Evolutionary conservation across 2,797 vertebrate genomes (phyloP), one percentile per base, ranked within the genome.

Genomic region (Falco peregrinus): DNA sequence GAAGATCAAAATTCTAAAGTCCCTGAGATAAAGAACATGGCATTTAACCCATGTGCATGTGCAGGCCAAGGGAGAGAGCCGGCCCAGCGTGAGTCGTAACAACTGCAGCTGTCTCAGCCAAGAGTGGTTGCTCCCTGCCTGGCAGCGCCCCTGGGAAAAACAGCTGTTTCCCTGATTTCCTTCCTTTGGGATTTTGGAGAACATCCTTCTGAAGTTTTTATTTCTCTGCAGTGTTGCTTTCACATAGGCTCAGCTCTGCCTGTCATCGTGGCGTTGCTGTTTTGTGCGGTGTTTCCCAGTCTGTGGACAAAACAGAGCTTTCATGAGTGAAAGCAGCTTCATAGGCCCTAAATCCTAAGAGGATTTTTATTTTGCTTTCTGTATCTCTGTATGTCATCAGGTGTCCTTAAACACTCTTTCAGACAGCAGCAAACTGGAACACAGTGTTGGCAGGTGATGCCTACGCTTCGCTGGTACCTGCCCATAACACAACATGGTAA

Each of bases 401-500:
- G 17, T 47, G 1, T 73, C 25, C 56, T 75, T 50, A 67, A 74
- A 47, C 18, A 7, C 59, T 33, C 10, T 67, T 75, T 68, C 59
- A 51, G 37, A 24, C 28, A 31, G 69, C 65, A 61, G 41, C 48
- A 45, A 78, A 18, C 16, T 65, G 61, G 74, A 56, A 13, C 6
- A 4, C 41, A 39, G 59, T 31, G 47, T 31, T 76, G 88, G 73
- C 88, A 90, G 71, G 83, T 57, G 18, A 21, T 26, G 33, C 29
- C 61, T 45, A 17, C 1, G 1, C 41, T 63, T 31, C 0, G 0
- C 28, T 48, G 57, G 39, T 70, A n/a, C 39, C 41, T 12, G 1
- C 71, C 39, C 26, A 2, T 51, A 69, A 37, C 17, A 56, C 71
- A 13, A 6, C 0, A 20, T 15, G 65, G 53, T 28, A 57, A 25